Evolutionary conservation across 1,140 invertebrate species (phyloP), one percentile per base, ranked within the genome.

Genomic region (Melitaea cinxia): DNA sequence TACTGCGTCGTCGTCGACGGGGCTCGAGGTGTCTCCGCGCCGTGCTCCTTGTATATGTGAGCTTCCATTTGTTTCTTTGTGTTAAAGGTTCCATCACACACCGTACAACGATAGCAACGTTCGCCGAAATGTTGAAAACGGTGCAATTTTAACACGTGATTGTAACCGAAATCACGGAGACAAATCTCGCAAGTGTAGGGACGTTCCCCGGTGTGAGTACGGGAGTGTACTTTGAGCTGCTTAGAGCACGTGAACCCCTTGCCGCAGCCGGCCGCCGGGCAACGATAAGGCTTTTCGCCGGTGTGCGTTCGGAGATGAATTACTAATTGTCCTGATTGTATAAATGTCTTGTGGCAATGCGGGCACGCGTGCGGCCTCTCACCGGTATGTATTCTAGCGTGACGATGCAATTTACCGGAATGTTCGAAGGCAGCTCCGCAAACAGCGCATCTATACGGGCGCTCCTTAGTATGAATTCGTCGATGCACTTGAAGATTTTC

Each of bases 361-460:
- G 94, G 94, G 83, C 98, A 99, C 75, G 96, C 96, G 88, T 98
- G 98, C 0, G 98, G 98, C 19, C 97, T 93, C 86, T 99, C 98
- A 0, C 98, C 93, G 0, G 96, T 98, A 80, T 98, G 97, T 68
- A 97, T 97, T 50, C 97, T 94, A 94, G 98, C 97, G 84, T 98
- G 98, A 4, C 97, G 93, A 75, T 98, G 96, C 26, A 98, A 90
- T 80, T 98, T 97, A 0, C 97, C 97, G 28, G 96, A 96, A 85
- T 98, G 97, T 77, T 98, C 97, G 77, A 98, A 98, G 0, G 97
- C 97, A 0, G 97, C 93, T 1, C 95, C 95, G 85, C 98, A 99
- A 19, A 98, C 95, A 45, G 96, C 94, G 82, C 98, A 98, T 69
- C 97, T 96, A 80, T 96, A 96, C 0, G 96, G 96, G 0, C 95